Base-by-base conservation (phyloP, 2,888 invertebrate species). In the Cephus nigrinus region DNA sequence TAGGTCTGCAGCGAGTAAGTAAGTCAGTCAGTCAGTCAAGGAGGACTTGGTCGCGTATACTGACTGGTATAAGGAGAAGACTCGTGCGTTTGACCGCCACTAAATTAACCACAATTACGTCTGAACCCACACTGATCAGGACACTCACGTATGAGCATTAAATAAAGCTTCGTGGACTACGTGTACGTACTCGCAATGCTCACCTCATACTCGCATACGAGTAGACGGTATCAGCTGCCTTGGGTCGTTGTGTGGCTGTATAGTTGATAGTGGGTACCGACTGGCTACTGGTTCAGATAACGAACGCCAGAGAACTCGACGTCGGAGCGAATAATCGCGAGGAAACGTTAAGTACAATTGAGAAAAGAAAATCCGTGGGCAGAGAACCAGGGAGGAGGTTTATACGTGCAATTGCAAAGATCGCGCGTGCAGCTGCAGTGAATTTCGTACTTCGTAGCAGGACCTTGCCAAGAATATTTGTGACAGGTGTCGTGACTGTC, bases 81-180 rank as follows among this genome's bases (percentile, higher is more conserved):
- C 73, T 30, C 36, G 33, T 32, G 76, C 33, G 72, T 76, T 76
- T 74, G 78, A 78, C 76, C 78, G 75, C 75, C 78, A 73, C 34
- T 87, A 86, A 90, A 90, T 90, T 90, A 90, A 89, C 88, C 86
- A 85, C 90, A 90, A 90, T 90, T 90, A 88, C 89, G 73, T 33
- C 69, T 36, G 75, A 75, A 72, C 76, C 72, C 23, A 75, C 74
- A 74, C 71, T 33, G 35, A 30, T n/a, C 31, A 31, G 55, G 55
- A 55, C 5, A 23, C 55, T 23, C 55, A 23, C 55, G 55, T 55
- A 55, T 23, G 55, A 55, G 55, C 55, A 55, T 55, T 55, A 55
- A 55, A 55, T 55, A 55, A 55, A 55, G 55, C 55, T 23, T 23
- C 55, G 55, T 55, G 23, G 55, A 55, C 9, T 55, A 23, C 55